Percentiles rank a stretch among this genome's conserved stretches.
Evolutionary conservation across 2,888 invertebrate species (phyloP).

Genomic region (Apotomis turbidana): DNA sequence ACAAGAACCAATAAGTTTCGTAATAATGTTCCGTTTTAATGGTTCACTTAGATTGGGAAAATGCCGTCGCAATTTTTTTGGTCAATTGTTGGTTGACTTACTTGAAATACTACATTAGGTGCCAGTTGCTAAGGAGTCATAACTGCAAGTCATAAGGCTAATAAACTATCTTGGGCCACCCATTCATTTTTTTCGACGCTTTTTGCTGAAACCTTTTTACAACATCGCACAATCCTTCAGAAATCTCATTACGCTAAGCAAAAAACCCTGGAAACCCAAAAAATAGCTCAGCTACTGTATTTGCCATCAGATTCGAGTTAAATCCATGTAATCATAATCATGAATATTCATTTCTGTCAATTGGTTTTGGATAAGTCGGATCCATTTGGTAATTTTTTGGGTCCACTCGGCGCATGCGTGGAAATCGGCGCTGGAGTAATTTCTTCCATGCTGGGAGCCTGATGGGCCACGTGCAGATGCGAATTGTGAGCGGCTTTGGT

Average conservation of each 20-base stretch:
- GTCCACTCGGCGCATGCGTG: constrained; percentile 28
- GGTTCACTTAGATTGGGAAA: neutral
- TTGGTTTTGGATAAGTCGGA: constrained; percentile 41
- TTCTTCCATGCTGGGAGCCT: constrained; percentile 61
- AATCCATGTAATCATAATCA: constrained; percentile 7
- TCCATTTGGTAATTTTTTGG: constrained; percentile 13
- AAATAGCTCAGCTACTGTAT: constrained; percentile 9
- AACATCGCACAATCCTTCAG: constrained; percentile 34
- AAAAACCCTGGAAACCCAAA: constrained; percentile 20
- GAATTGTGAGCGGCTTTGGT: constrained; percentile 46
- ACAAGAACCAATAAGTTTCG: no score
- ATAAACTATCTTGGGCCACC: constrained; percentile 4
- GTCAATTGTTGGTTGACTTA: neutral
- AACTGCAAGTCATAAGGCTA: constrained; percentile 27
- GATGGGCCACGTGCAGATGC: constrained; percentile 60
- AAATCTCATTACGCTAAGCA: constrained; percentile 35
- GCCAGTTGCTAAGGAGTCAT: constrained; percentile 9
- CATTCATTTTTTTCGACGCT: constrained; percentile 24
- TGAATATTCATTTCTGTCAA: constrained; percentile 41
- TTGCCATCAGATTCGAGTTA: constrained; percentile 2
- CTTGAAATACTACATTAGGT: neutral
- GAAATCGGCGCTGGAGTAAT: constrained; percentile 43
- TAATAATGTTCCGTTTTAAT: no score
- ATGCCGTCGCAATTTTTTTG: neutral
- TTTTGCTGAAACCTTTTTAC: constrained; percentile 39